Percentiles rank a stretch among this genome's conserved stretches.
phyloP scores from a whole-genome alignment of 2,113 vertebrate genomes.

The Poeciliopsis retropinna region DNA sequence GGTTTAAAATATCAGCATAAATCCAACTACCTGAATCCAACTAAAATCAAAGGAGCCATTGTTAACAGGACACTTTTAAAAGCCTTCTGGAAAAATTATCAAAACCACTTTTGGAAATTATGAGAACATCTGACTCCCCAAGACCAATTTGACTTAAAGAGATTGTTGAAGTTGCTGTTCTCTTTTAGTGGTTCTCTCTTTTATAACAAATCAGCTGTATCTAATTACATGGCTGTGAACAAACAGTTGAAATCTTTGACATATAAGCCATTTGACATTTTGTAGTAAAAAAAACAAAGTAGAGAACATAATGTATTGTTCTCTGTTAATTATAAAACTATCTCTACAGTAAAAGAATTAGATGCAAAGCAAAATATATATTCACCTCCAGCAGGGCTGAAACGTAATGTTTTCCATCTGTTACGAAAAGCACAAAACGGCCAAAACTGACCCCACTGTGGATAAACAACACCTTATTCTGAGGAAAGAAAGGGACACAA shows the following conservation, averaged over 20 bases:
- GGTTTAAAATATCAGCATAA: not conserved
- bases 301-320: too few relatives aligned
- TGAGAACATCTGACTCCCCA: too few relatives aligned
- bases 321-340: not conserved
- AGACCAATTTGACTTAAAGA: too few relatives aligned
- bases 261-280: too few relatives aligned
- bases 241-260: too few relatives aligned
- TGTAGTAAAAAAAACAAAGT: too few relatives aligned
- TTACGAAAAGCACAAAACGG: conserved; percentile 88
- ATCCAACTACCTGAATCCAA: not conserved
- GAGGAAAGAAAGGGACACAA: conserved; percentile 1
- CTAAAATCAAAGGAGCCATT: not conserved
- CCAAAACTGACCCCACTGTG: conserved; percentile 84
- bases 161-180: too few relatives aligned
- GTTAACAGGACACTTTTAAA: not conserved
- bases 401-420: conserved; percentile 87
- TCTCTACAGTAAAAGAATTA: not conserved
- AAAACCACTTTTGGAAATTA: too few relatives aligned
- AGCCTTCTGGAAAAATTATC: not conserved
- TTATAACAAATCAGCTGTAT: too few relatives aligned
- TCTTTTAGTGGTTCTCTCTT: too few relatives aligned
- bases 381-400: conserved; percentile 85
- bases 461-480: conserved; percentile 85
- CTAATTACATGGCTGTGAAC: too few relatives aligned
- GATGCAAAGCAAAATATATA: not conserved